These are phyloP conservation scores for Caerostris darwini DNA, from an alignment of 1,140 invertebrate species.

Conservation along the genomic window DNA sequence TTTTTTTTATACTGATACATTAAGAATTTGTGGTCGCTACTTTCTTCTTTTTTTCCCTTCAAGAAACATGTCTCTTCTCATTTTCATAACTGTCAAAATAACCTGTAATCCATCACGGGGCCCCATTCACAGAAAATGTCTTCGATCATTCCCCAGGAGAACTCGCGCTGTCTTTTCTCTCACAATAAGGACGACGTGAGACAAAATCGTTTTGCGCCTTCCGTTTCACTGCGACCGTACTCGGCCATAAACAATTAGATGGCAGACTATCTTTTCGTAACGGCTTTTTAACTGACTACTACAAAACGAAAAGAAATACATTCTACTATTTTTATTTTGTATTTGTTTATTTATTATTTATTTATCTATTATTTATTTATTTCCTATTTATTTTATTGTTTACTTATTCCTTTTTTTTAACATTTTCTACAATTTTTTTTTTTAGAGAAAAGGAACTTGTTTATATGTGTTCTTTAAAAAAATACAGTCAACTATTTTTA, in stretches of 20 bases:
- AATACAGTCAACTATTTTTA: no score
- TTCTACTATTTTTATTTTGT: background rate
- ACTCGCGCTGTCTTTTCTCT: slow-evolving; percentile 6
- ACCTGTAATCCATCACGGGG: slow-evolving; percentile 45
- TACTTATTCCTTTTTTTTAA: no score
- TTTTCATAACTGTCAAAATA: slow-evolving; percentile 61
- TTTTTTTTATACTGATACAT: background rate
- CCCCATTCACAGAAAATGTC: slow-evolving; percentile 47
- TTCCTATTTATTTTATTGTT: no score
- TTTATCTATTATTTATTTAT: no score
- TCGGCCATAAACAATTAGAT: slow-evolving; percentile 37
- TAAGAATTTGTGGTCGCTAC: slow-evolving; percentile 2
- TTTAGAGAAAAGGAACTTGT: no score
- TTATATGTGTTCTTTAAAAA: no score
- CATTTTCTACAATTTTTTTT: no score
- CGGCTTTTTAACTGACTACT: background rate
- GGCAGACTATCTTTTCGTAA: slow-evolving; percentile 33
- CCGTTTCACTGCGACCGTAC: slow-evolving; percentile 6
- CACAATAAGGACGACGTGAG: background rate
- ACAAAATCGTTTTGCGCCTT: slow-evolving; percentile 18
- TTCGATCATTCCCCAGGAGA: slow-evolving; percentile 47
- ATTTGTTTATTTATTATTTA: background rate
- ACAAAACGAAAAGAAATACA: background rate
- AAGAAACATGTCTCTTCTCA: slow-evolving; percentile 32
- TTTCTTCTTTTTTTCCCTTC: background rate